Evolutionary conservation across 92 coral and sea anemone species (phyloP).

Genomic region (Plumapathes pennacea): DNA sequence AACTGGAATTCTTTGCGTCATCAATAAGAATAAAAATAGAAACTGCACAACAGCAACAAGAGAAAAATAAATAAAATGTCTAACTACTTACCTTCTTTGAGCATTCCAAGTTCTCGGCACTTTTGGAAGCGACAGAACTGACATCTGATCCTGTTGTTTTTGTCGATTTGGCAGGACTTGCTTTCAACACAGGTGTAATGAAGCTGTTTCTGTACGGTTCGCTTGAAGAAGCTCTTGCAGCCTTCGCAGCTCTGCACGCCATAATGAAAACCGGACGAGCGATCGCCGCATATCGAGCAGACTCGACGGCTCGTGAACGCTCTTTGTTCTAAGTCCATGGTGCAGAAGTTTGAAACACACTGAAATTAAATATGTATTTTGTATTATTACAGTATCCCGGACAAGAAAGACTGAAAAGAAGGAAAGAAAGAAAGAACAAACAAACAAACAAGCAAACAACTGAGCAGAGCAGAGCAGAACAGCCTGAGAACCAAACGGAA

Average conservation of each 20-base stretch:
- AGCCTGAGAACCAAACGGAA: neutral
- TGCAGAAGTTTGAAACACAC: too few relatives aligned
- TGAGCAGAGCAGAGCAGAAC: neutral
- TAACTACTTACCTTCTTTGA: slow-evolving; percentile 74
- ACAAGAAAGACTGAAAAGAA: too few relatives aligned
- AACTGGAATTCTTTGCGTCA: too few relatives aligned
- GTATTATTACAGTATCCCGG: too few relatives aligned
- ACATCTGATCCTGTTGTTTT: slow-evolving; percentile 85
- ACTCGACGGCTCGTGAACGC: too few relatives aligned
- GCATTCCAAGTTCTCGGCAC: slow-evolving; percentile 80
- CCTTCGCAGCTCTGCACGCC: slow-evolving; percentile 95
- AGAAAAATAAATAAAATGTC: neutral
- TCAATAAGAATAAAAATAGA: too few relatives aligned
- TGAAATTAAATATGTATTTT: too few relatives aligned
- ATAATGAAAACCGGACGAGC: slow-evolving; percentile 89
- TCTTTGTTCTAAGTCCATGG: too few relatives aligned
- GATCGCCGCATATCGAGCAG: slow-evolving; percentile 86
- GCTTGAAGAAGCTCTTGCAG: slow-evolving; percentile 85
- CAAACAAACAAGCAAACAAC: neutral
- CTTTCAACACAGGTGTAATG: slow-evolving; percentile 85
- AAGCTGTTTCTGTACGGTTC: slow-evolving; percentile 87
- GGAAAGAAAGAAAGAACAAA: neutral
- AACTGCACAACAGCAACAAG: too few relatives aligned
- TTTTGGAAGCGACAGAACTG: slow-evolving; percentile 90
- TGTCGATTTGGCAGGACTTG: slow-evolving; percentile 87